Evolutionary conservation across 2,797 vertebrate species (phyloP).

Genomic region (Emys orbicularis): DNA sequence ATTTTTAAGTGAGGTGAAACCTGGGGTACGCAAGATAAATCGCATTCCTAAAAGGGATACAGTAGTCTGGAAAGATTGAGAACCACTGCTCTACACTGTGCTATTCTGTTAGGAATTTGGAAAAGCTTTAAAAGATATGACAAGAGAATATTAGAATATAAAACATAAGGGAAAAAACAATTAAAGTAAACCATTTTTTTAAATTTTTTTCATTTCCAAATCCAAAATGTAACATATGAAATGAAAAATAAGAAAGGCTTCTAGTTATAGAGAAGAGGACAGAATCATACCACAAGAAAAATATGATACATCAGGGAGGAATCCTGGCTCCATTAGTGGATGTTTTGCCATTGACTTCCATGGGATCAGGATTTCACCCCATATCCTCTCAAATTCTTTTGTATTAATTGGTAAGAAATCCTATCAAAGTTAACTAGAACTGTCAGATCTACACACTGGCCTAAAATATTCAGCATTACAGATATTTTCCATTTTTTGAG

Average conservation of each 20-base stretch:
- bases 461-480: not conserved
- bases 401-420: not conserved
- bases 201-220: not conserved
- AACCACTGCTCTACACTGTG: not conserved
- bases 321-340: not conserved
- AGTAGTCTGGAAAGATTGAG: no score
- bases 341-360: not conserved
- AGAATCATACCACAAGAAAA: not conserved
- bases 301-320: not conserved
- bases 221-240: not conserved
- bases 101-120: not conserved
- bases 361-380: not conserved
- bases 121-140: not conserved
- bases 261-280: not conserved
- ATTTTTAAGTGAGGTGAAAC: no score
- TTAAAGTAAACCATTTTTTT: not conserved
- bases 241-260: not conserved
- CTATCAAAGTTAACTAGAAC: not conserved
- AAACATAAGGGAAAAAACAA: not conserved
- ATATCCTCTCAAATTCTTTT: not conserved
- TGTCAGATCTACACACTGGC: not conserved
- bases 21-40: no score
- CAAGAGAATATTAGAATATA: not conserved
- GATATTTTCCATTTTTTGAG: not conserved
- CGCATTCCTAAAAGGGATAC: no score